Conservation (phyloP, 2,113 vertebrate species). For the Oceanites oceanicus region DNA sequence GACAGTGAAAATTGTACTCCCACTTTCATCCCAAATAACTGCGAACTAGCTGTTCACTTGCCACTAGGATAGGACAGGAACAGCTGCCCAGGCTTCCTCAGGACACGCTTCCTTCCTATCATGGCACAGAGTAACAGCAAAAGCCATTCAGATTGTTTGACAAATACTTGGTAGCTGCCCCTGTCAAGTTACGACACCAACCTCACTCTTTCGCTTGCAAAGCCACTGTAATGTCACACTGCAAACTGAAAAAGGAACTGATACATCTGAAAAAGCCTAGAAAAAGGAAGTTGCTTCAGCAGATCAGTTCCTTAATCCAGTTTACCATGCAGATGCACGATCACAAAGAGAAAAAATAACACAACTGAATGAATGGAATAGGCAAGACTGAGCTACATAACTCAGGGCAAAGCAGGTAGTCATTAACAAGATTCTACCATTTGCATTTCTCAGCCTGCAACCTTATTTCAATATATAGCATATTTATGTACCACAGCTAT, state of each 20-base stretch:
- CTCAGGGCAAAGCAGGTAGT: background rate
- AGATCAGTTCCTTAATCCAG: background rate
- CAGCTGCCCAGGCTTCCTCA: background rate
- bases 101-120: background rate
- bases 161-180: background rate
- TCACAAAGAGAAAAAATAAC: background rate
- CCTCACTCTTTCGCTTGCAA: background rate
- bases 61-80: background rate
- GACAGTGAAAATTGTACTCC: background rate
- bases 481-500: background rate
- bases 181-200: background rate
- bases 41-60: background rate
- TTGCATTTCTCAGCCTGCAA: background rate
- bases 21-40: fast-evolving
- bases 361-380: background rate
- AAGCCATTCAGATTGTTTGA: background rate
- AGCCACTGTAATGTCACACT: background rate
- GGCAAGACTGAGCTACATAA: background rate
- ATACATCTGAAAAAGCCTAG: background rate
- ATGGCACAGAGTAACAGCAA: background rate
- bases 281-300: background rate
- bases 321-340: background rate
- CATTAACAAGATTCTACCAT: background rate
- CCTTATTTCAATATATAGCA: background rate
- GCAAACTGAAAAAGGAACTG: background rate